Evolutionary conservation across 2,888 invertebrate species (phyloP).

Genomic region (Lasioglossum malachurum): DNA sequence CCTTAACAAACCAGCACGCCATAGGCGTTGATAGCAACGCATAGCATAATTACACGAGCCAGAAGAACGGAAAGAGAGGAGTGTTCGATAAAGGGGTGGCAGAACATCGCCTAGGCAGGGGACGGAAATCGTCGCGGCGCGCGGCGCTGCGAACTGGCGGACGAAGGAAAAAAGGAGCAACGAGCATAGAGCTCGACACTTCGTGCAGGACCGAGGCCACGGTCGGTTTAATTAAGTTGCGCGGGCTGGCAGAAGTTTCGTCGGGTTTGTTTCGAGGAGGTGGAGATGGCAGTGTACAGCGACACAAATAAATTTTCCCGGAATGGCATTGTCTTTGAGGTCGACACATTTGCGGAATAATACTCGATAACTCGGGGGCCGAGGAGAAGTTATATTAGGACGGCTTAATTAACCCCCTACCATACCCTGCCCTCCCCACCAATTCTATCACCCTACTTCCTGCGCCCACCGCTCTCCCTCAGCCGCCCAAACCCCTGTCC

Average conservation of each 20-base stretch:
- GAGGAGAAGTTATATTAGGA: conserved; percentile 81
- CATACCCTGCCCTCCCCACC: conserved; percentile 66
- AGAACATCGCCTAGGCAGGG: background rate
- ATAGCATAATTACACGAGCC: background rate
- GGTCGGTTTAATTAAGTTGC: conserved; percentile 79
- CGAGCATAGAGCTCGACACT: conserved; percentile 71
- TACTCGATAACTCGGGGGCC: conserved; percentile 79
- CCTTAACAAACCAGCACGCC: background rate
- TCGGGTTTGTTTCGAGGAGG: conserved; percentile 72
- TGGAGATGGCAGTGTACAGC: conserved; percentile 68
- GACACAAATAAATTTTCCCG: conserved; percentile 81
- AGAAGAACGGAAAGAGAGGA: background rate
- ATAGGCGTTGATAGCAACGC: background rate
- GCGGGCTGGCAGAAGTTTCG: conserved; percentile 78
- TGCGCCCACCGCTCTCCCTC: conserved; percentile 27
- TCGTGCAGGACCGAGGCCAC: conserved; percentile 74
- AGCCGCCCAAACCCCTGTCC: background rate
- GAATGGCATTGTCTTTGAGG: conserved; percentile 81
- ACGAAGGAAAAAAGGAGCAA: conserved; percentile 37
- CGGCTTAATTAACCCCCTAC: conserved; percentile 81
- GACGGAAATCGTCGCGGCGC: conserved; percentile 27
- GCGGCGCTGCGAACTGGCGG: conserved; percentile 6
- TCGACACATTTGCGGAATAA: conserved; percentile 81
- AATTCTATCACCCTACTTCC: conserved; percentile 69
- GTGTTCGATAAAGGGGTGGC: conserved; percentile 7